Conservation (phyloP, 2,797 vertebrate species). For the Tapirus indicus region DNA sequence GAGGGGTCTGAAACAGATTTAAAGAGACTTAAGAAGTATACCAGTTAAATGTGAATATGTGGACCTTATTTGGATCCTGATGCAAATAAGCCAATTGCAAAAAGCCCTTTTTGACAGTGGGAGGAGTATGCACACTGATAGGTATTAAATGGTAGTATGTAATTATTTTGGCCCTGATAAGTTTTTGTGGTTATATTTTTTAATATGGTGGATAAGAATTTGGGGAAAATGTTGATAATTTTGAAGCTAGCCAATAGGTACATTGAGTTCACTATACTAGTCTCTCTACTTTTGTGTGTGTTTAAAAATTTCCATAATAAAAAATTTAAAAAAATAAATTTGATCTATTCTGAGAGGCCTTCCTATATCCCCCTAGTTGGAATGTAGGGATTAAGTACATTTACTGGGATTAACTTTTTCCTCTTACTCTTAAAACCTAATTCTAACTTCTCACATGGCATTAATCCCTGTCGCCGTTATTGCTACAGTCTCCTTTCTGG, state of each 20-base stretch:
- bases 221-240: background rate
- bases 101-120: conserved; percentile 25
- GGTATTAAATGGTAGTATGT: background rate
- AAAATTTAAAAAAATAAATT: background rate
- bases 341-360: background rate
- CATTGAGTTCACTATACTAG: background rate
- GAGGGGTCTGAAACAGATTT: background rate
- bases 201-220: background rate
- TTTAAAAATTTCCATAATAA: background rate
- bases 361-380: background rate
- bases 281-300: background rate
- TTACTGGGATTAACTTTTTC: background rate
- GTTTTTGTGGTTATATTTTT: background rate
- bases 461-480: background rate
- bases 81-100: background rate
- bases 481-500: background rate
- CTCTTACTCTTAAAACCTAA: conserved; percentile 5
- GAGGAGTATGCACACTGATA: background rate
- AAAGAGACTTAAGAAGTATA: background rate
- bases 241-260: background rate
- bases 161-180: background rate
- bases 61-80: background rate
- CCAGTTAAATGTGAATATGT: background rate
- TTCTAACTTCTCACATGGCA: background rate
- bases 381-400: background rate